These are phyloP conservation scores for Columbina picui DNA, from an alignment of 2,113 vertebrate species.

Conservation along the genomic window DNA sequence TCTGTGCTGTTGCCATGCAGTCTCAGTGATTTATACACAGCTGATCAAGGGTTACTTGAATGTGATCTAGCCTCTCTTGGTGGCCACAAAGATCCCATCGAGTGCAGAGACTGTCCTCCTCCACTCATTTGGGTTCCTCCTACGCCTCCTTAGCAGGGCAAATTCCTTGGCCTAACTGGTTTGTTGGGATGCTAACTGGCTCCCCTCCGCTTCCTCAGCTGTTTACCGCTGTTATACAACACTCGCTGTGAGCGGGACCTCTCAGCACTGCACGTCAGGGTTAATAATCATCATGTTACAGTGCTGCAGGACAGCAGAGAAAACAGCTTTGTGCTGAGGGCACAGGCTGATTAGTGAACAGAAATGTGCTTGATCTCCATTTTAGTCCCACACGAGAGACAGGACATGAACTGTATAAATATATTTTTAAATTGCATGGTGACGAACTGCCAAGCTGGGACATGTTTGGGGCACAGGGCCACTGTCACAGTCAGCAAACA, in stretches of 20 bases:
- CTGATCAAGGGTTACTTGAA: background rate
- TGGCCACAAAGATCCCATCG: background rate
- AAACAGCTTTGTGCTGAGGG: background rate
- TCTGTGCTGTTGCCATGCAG: background rate
- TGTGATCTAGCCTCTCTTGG: background rate
- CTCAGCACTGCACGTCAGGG: background rate
- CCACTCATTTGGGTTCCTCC: background rate
- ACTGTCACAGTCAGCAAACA: background rate
- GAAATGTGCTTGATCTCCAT: background rate
- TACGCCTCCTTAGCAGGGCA: background rate
- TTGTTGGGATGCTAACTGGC: constrained; percentile 5
- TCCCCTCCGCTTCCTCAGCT: background rate
- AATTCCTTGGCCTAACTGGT: constrained; percentile 11
- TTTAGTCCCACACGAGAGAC: background rate
- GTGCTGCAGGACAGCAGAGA: background rate
- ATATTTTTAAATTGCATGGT: background rate
- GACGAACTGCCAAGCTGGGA: background rate
- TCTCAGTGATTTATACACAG: background rate
- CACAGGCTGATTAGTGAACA: background rate
- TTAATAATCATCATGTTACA: constrained; percentile 12
- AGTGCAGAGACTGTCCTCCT: background rate
- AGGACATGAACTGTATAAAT: background rate
- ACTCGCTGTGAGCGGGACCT: constrained; percentile 17
- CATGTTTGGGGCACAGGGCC: background rate
- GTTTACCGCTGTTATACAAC: constrained; percentile 20